These are phyloP conservation scores for Sebastolobus alascanus DNA, from an alignment of 2,797 vertebrate genomes.

Conservation along the genomic window DNA sequence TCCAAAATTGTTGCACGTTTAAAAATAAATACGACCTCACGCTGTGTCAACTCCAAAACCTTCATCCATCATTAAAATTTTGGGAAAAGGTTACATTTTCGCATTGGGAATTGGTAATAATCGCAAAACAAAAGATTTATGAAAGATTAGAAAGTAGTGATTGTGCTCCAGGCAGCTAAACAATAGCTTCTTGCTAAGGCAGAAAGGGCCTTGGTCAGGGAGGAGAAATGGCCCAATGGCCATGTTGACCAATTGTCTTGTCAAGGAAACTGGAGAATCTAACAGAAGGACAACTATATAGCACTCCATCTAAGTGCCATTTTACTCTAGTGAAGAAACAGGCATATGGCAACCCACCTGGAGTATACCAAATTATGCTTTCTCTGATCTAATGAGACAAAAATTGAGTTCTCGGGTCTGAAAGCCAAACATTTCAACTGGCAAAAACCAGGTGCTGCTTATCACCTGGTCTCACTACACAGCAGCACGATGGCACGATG, in stretches of 20 bases:
- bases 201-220: no score
- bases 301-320: constrained; percentile 25
- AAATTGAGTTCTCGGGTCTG: constrained; percentile 32
- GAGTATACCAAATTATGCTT: constrained; percentile 46
- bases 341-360: constrained; percentile 56
- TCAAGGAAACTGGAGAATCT: constrained; percentile 37
- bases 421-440: constrained; percentile 28
- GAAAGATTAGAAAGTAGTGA: no score
- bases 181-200: no score
- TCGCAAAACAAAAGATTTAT: no score
- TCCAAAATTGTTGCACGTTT: no score
- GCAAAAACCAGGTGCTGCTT: constrained; percentile 43
- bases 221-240: background rate
- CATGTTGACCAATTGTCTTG: background rate
- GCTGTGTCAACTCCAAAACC: no score
- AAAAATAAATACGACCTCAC: no score
- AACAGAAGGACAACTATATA: constrained; percentile 28
- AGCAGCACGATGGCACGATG: background rate
- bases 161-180: no score
- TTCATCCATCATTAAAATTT: no score
- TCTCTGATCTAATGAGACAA: constrained; percentile 45
- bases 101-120: no score
- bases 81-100: accelerated
- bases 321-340: constrained; percentile 35
- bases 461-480: constrained; percentile 23